phyloP scores from a whole-genome alignment of 2,113 vertebrate genomes.

The Hymenochirus boettgeri region DNA sequence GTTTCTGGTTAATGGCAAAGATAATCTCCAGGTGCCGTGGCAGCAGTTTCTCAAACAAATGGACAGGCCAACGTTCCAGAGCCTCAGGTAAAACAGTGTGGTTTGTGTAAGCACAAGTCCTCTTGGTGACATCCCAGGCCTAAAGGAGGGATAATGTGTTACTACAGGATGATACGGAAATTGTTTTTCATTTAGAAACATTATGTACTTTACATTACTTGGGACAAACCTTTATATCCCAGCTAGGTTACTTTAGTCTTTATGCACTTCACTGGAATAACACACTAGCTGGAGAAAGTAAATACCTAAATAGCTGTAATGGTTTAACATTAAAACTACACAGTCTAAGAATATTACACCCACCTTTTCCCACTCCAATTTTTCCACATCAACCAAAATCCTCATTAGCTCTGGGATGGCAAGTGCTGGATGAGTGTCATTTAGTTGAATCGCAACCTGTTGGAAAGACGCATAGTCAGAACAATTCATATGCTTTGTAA shows the following conservation, averaged over 20 bases:
- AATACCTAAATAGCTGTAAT: no score
- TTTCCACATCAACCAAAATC: slow-evolving; percentile 79
- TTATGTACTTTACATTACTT: no score
- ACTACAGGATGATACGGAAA: no score
- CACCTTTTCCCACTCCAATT: slow-evolving; percentile 80
- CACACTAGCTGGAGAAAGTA: no score
- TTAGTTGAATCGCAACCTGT: slow-evolving; percentile 84
- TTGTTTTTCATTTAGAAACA: no score
- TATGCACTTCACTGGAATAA: no score
- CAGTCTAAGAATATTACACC: background rate
- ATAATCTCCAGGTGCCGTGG: slow-evolving; percentile 78
- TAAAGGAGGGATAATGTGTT: slow-evolving; percentile 40
- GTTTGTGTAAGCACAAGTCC: slow-evolving; percentile 81
- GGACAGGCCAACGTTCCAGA: slow-evolving; percentile 78
- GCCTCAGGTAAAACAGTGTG: slow-evolving; percentile 82
- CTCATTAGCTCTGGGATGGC: slow-evolving; percentile 84
- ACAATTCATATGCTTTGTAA: no score
- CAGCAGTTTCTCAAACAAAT: slow-evolving; percentile 78
- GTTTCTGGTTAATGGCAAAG: slow-evolving; percentile 75
- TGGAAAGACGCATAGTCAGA: slow-evolving; percentile 37
- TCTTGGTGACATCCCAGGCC: slow-evolving; percentile 83
- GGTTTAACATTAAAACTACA: no score
- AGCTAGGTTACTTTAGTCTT: no score
- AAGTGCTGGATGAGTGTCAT: slow-evolving; percentile 81
- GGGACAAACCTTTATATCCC: no score